phyloP scores from a whole-genome alignment of 2,888 invertebrate genomes.

The Bugula neritina region DNA sequence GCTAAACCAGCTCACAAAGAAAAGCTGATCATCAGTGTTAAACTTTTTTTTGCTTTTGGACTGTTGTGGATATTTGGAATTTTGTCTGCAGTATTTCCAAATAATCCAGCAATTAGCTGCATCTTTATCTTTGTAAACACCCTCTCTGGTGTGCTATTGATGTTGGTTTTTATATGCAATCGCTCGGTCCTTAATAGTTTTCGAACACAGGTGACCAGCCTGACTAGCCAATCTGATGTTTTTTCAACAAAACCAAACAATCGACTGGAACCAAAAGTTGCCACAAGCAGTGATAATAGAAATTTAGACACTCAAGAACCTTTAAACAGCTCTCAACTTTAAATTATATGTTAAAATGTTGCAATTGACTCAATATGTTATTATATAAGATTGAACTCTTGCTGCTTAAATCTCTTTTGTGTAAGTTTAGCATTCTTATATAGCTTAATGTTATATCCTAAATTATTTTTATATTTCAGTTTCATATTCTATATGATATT shows the following conservation, averaged over 20 bases:
- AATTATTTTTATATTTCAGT: too few relatives aligned
- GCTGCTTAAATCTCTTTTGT: too few relatives aligned
- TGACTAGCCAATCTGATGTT: neutral
- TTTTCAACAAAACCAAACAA: neutral
- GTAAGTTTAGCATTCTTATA: too few relatives aligned
- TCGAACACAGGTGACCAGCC: neutral
- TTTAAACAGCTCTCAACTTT: neutral
- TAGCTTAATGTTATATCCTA: too few relatives aligned
- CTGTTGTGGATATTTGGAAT: neutral
- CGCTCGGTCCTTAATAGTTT: neutral
- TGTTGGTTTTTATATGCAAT: neutral
- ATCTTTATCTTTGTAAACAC: neutral
- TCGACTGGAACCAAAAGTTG: neutral
- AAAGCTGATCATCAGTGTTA: neutral
- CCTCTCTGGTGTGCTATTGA: neutral
- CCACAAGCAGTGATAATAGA: neutral
- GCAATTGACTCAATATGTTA: too few relatives aligned
- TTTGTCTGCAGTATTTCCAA: neutral
- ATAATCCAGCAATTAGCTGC: neutral
- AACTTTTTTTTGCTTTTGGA: neutral
- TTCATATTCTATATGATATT: too few relatives aligned
- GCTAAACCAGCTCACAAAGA: neutral
- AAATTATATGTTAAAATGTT: too few relatives aligned
- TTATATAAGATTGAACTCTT: too few relatives aligned
- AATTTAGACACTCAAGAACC: neutral